Percentiles rank a stretch among this genome's conserved stretches.
Conservation (phyloP, 2,888 invertebrate genomes). For the Galerucella nymphaeae region DNA sequence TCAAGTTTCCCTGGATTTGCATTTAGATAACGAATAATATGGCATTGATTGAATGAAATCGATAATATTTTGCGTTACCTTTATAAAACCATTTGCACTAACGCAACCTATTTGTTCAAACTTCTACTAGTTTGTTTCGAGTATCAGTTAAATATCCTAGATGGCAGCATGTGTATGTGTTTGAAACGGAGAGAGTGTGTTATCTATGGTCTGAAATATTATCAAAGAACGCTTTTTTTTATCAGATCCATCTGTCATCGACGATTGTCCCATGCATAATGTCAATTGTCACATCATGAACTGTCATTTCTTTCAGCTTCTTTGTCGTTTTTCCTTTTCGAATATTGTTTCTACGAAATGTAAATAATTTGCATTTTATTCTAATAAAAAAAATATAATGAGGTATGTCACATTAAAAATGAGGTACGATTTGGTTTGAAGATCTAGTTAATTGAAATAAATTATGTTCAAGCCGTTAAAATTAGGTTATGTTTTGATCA, state of each 20-base stretch:
- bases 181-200: too few species aligned
- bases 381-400: not conserved
- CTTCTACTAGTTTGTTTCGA: not conserved
- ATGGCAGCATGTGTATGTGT: too few species aligned
- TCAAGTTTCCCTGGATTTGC: not conserved
- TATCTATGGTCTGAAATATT: not conserved
- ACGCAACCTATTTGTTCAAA: not conserved
- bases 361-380: not conserved
- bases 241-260: too few species aligned
- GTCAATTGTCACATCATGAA: too few species aligned
- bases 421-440: not conserved
- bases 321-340: not conserved
- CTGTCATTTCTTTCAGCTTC: too few species aligned
- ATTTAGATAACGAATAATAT: slow-evolving; percentile 10
- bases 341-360: not conserved
- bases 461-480: slow-evolving; percentile 41
- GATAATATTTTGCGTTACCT: not conserved
- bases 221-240: not conserved
- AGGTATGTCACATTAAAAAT: not conserved
- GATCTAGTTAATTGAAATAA: not conserved
- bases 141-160: not conserved
- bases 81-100: not conserved
- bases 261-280: too few species aligned
- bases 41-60: slow-evolving; percentile 13
- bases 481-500: slow-evolving; percentile 45